A percentile compares a stretch with the other conserved stretches of the same genome.
These are phyloP conservation scores for Bombus polaris DNA, from an alignment of 1,140 invertebrate species.

Conservation along the genomic window DNA sequence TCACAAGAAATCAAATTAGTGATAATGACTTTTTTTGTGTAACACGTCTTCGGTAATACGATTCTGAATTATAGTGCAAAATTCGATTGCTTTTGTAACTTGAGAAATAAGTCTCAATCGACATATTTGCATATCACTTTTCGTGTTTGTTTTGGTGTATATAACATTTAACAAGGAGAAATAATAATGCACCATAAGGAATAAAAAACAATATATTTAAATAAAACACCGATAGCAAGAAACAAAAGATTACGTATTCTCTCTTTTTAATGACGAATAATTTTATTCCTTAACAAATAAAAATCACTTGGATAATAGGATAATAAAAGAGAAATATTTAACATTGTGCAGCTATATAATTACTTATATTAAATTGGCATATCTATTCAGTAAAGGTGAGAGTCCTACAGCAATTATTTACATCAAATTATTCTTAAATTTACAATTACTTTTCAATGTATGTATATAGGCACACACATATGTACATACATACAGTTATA, in stretches of 20 bases:
- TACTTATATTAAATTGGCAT: background rate
- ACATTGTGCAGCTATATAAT: background rate
- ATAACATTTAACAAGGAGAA: background rate
- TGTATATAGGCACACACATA: background rate
- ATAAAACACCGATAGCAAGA: background rate
- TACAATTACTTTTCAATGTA: background rate
- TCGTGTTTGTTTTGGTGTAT: background rate
- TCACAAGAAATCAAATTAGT: too few species aligned
- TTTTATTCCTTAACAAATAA: background rate
- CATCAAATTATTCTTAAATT: background rate
- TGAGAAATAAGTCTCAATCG: background rate
- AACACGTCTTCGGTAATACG: too few species aligned
- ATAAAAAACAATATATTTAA: slow-evolving; percentile 13
- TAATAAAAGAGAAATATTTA: background rate
- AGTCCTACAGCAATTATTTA: background rate
- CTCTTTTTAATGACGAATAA: background rate
- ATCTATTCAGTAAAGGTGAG: background rate
- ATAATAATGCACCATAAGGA: background rate
- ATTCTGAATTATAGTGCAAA: background rate
- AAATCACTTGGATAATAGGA: background rate
- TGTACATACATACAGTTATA: background rate
- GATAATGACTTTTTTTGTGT: too few species aligned
- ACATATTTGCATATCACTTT: background rate
- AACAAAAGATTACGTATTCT: slow-evolving; percentile 2
- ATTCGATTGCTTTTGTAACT: background rate